Conservation (phyloP, 2,888 invertebrate genomes). For the Nudaria mundana region DNA sequence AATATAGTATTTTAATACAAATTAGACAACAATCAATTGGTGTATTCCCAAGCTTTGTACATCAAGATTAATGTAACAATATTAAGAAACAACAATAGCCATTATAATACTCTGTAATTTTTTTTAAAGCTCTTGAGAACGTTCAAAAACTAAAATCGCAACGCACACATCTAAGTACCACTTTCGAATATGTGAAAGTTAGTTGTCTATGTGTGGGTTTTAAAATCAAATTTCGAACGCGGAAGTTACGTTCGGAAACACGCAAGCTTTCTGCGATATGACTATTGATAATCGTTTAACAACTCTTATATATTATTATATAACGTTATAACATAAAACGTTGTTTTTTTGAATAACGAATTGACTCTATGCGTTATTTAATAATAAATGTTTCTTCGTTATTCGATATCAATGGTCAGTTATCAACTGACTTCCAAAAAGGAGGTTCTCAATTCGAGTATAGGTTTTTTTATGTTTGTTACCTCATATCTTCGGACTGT, state of each 20-base stretch:
- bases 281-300: slow-evolving; percentile 33
- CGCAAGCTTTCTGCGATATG: slow-evolving; percentile 39
- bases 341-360: slow-evolving; percentile 2
- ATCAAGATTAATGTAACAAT: slow-evolving; percentile 13
- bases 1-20: too few relatives aligned
- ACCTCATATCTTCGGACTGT: too few relatives aligned
- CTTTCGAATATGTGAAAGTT: slow-evolving; percentile 53
- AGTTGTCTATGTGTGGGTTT: slow-evolving; percentile 35
- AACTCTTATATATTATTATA: slow-evolving; percentile 23
- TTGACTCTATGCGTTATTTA: slow-evolving; percentile 2
- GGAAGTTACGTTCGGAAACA: slow-evolving; percentile 47
- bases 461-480: too few relatives aligned
- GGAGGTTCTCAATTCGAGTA: too few relatives aligned
- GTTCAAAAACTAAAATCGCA: slow-evolving; percentile 33
- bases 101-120: slow-evolving; percentile 27
- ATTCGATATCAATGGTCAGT: too few relatives aligned
- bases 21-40: slow-evolving; percentile 7
- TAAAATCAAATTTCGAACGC: slow-evolving; percentile 44
- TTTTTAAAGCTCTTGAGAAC: slow-evolving; percentile 37
- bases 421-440: too few relatives aligned
- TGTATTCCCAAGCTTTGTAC: slow-evolving; percentile 6
- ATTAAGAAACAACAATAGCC: slow-evolving; percentile 13
- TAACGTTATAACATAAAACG: slow-evolving; percentile 13
- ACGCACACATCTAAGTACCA: slow-evolving; percentile 30
- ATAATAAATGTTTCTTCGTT: too few relatives aligned